Evolutionary conservation across 2,113 vertebrate species (phyloP), one percentile per base, ranked within the genome.

Genomic region (Albula goreensis): DNA sequence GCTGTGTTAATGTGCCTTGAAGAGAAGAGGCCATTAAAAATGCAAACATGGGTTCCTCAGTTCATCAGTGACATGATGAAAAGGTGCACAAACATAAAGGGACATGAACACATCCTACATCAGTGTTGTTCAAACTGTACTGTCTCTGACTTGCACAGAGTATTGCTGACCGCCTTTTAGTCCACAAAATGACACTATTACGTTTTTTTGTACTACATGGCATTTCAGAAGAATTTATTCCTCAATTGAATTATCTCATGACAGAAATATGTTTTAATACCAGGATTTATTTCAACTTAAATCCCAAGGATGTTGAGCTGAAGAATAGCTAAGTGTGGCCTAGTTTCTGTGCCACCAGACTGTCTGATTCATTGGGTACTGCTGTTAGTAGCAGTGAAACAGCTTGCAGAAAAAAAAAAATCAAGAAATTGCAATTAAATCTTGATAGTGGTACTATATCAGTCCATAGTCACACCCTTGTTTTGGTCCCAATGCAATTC

Each of bases 271-370:
- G 22, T 25, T 74, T 74, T 74, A 74, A 74, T 74, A 74, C 22
- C 70, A 74, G 70, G 70, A 74, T 74, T 74, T 22, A 74, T 74
- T 74, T 74, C 22, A 74, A 74, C 70, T 74, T n/a, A 74, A 74
- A 74, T 74, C 70, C 70, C 70, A 74, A 74, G 70, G 70, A 74
- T 74, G 70, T 74, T 66, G 60, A 66, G 60, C 22, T 74, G 70
- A 74, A 31, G 22, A 31, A n/a, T 9, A 25, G 70, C n/a, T 74
- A 8, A 74, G 6, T 22, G 8, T 74, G 70, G 70, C 70, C 70
- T 74, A 74, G n/a, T 74, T 74, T 74, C 8, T 9, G 70, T 74
- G 70, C 22, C 70, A 74, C 70, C 70, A 25, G 22, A 74, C 70
- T 74, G 70, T 74, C 70, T 74, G 22, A 25, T 74, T 25, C 22